A percentile compares a stretch with the other conserved stretches of the same genome.
Conservation (phyloP, 2,888 invertebrate genomes). For the Ramazzottius varieornatus region DNA sequence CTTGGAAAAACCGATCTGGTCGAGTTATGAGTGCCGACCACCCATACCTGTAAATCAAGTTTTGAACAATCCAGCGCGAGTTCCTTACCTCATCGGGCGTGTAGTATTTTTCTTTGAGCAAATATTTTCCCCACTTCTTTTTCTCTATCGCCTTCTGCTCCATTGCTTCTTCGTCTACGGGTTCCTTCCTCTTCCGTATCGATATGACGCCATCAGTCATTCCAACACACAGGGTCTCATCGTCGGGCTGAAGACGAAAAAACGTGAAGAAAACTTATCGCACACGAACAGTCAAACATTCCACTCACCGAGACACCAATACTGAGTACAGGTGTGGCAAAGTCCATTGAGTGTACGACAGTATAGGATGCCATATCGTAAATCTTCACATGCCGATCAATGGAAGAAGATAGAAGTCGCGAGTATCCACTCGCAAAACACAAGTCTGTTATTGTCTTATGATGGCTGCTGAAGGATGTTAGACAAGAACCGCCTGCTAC, state of each 20-base stretch:
- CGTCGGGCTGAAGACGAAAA: constrained; percentile 29
- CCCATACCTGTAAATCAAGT: too few species aligned
- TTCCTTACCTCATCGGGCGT: neutral
- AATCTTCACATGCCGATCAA: constrained; percentile 47
- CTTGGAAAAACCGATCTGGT: too few species aligned
- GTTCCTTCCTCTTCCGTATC: constrained; percentile 42
- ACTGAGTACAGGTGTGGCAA: constrained; percentile 66
- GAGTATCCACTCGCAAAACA: constrained; percentile 36
- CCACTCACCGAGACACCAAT: constrained; percentile 38
- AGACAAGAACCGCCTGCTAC: constrained; percentile 50
- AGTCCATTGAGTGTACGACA: constrained; percentile 60
- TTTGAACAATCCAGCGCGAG: too few species aligned
- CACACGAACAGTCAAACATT: neutral
- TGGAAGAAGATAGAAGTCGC: constrained; percentile 5
- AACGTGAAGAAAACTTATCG: neutral
- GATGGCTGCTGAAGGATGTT: constrained; percentile 61
- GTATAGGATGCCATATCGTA: constrained; percentile 56
- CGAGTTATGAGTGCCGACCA: too few species aligned
- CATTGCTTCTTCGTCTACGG: constrained; percentile 15
- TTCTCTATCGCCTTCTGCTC: constrained; percentile 6
- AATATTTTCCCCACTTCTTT: neutral
- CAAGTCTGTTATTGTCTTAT: constrained; percentile 74
- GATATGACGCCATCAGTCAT: constrained; percentile 76
- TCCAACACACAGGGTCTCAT: constrained; percentile 62
- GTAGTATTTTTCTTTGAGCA: neutral